phyloP scores from a whole-genome alignment of 2,888 invertebrate genomes.

The Eueremaeus valkanovi region DNA sequence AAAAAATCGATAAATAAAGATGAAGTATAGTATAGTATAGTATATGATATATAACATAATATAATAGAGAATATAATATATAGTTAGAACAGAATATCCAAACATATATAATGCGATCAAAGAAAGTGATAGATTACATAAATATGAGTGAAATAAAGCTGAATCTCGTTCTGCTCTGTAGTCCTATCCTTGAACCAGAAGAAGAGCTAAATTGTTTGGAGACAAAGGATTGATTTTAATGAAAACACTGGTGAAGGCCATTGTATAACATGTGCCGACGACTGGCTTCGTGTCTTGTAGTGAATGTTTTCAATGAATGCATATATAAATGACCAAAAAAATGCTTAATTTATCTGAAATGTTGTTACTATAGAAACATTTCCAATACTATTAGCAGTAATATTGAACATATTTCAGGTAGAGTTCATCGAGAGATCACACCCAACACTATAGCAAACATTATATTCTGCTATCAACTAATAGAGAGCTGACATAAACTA shows the following conservation, averaged over 20 bases:
- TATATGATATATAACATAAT: no score
- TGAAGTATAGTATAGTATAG: no score
- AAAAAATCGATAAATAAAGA: no score
- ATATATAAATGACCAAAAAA: background rate
- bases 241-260: constrained; percentile 8
- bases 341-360: background rate
- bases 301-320: background rate
- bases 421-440: constrained; percentile 29
- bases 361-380: constrained; percentile 28
- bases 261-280: background rate
- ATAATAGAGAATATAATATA: no score
- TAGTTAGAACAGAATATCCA: no score
- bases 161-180: background rate
- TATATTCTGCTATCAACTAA: background rate
- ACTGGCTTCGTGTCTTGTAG: background rate
- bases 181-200: constrained; percentile 30
- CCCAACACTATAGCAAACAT: constrained; percentile 13
- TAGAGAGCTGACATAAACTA: constrained; percentile 8
- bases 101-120: no score
- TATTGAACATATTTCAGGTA: constrained; percentile 26
- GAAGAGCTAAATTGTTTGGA: background rate
- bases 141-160: background rate
- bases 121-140: no score
- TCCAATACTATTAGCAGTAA: background rate
- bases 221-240: background rate